A percentile compares a stretch with the other conserved stretches of the same genome.
phyloP scores from a whole-genome alignment of 1,140 invertebrate species.

The Sminthurinus signatus region DNA sequence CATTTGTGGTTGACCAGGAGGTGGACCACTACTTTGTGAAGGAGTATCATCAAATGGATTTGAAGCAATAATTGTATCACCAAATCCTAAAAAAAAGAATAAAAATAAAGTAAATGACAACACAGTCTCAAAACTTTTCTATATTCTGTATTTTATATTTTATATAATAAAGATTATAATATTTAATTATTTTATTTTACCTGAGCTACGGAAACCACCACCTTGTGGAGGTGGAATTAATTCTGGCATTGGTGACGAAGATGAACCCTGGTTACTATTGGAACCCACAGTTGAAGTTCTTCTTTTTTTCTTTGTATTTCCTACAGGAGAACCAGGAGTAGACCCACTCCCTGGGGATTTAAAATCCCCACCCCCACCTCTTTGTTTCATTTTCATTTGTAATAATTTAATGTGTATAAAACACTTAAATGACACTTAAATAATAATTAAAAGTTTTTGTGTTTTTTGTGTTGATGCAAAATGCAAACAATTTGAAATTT shows the following conservation, averaged over 20 bases:
- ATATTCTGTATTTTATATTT: too few relatives aligned
- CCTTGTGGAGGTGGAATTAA: slow-evolving; percentile 68
- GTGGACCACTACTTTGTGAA: slow-evolving; percentile 53
- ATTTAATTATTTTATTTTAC: too few relatives aligned
- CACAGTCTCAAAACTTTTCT: neutral
- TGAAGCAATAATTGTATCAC: slow-evolving; percentile 86
- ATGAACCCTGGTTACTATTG: slow-evolving; percentile 41
- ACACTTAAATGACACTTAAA: too few relatives aligned
- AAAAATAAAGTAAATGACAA: neutral
- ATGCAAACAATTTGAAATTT: too few relatives aligned
- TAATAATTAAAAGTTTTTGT: neutral
- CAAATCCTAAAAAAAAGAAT: slow-evolving; percentile 60
- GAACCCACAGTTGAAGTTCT: slow-evolving; percentile 49
- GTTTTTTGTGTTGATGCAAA: neutral
- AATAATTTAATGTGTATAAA: neutral
- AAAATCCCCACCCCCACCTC: slow-evolving; percentile 46
- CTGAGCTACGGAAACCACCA: too few relatives aligned
- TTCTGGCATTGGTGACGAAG: slow-evolving; percentile 55
- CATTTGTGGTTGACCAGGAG: slow-evolving; percentile 44
- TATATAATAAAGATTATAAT: neutral
- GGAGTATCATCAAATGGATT: slow-evolving; percentile 94
- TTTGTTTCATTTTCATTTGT: slow-evolving; percentile 25
- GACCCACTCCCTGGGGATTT: slow-evolving; percentile 47
- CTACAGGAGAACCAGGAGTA: slow-evolving; percentile 47
- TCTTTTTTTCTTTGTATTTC: slow-evolving; percentile 56